A percentile compares a stretch with the other conserved stretches of the same genome.
Conservation (phyloP, 2,113 vertebrate genomes). For the Ammodytes marinus region DNA sequence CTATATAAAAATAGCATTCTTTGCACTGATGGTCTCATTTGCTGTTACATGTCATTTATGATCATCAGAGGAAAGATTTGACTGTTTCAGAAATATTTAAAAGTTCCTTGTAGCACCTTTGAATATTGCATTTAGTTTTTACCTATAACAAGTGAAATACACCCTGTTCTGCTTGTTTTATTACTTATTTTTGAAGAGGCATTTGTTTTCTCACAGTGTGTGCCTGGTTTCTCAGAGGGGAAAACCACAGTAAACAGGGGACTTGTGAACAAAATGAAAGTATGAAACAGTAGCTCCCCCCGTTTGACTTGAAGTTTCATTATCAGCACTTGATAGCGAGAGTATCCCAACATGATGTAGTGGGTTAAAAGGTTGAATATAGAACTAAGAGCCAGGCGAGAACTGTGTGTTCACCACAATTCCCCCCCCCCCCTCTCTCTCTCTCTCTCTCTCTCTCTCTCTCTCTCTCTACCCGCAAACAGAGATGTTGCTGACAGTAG, state of each 20-base stretch:
- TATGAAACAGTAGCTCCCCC: constrained; percentile 12
- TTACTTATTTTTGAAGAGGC: too few relatives aligned
- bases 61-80: too few relatives aligned
- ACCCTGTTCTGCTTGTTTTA: too few relatives aligned
- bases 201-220: too few relatives aligned
- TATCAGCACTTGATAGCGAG: constrained; percentile 40
- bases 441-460: too few relatives aligned
- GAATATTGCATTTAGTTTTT: too few relatives aligned
- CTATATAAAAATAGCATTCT: too few relatives aligned
- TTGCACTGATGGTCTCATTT: too few relatives aligned
- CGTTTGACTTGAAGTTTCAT: constrained; percentile 46
- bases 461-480: constrained; percentile 2
- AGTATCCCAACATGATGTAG: constrained; percentile 43
- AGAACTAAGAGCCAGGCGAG: constrained; percentile 46
- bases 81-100: too few relatives aligned
- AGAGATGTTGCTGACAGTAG: constrained; percentile 65
- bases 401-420: constrained; percentile 63
- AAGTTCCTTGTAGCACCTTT: too few relatives aligned
- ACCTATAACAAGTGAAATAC: too few relatives aligned
- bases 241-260: constrained; percentile 12
- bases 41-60: too few relatives aligned
- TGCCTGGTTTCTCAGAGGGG: constrained; percentile 11
- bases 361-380: constrained; percentile 56
- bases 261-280: constrained; percentile 69
- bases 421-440: constrained; percentile 48